Conservation (phyloP, 2,797 vertebrate genomes). For the Oreortyx pictus region DNA sequence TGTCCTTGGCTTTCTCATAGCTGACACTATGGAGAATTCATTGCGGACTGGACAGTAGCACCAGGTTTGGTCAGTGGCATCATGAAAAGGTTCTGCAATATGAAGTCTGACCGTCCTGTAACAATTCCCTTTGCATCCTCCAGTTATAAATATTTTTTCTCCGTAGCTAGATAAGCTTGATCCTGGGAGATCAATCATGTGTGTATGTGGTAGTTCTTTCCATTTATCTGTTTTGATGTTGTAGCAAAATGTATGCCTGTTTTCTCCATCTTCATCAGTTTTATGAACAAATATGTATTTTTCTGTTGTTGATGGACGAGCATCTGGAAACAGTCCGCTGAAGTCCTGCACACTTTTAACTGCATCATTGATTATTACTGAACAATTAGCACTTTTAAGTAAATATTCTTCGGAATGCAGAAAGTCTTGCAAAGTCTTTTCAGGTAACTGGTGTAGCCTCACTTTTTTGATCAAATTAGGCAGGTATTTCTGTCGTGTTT, state of each 20-base stretch:
- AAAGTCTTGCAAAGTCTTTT: conserved; percentile 82
- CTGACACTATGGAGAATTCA: conserved; percentile 83
- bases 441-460: conserved; percentile 92
- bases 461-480: conserved; percentile 86
- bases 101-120: conserved; percentile 90
- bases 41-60: conserved; percentile 91
- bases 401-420: conserved; percentile 82
- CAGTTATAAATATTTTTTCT: conserved; percentile 95
- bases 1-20: conserved; percentile 92
- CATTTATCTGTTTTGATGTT: conserved; percentile 89
- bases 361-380: conserved; percentile 81
- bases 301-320: conserved; percentile 90
- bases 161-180: conserved; percentile 90
- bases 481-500: conserved; percentile 83
- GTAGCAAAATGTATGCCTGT: conserved; percentile 91
- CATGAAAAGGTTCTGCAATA: conserved; percentile 88
- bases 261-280: conserved; percentile 89
- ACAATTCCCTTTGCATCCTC: conserved; percentile 92
- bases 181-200: conserved; percentile 89
- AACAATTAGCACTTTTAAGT: conserved; percentile 79
- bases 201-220: conserved; percentile 84
- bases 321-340: conserved; percentile 88
- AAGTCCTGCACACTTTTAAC: conserved; percentile 80
- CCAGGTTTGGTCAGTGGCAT: conserved; percentile 93
- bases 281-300: conserved; percentile 97